Conservation (phyloP, 1,140 invertebrate species). For the Leucophenga varia region DNA sequence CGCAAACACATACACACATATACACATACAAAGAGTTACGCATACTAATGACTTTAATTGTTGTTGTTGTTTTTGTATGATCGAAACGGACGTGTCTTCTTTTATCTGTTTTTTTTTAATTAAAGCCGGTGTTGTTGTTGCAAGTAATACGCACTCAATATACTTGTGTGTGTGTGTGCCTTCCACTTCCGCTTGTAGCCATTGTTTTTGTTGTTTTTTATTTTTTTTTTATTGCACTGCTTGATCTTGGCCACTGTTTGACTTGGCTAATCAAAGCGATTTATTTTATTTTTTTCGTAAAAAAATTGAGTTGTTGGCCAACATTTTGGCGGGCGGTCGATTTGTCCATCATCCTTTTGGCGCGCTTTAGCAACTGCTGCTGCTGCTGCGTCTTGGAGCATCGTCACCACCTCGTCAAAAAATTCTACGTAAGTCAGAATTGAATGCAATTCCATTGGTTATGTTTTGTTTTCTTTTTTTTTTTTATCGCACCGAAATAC, state of each 20-base stretch:
- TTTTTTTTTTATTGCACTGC: slow-evolving; percentile 1
- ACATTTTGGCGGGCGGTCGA: slow-evolving; percentile 5
- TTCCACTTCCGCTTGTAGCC: too few relatives aligned
- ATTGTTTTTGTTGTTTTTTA: neutral
- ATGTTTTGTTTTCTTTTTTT: slow-evolving; percentile 2
- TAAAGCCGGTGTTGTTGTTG: slow-evolving; percentile 10
- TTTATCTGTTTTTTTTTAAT: slow-evolving; percentile 8
- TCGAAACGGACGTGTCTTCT: slow-evolving; percentile 47
- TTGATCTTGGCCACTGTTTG: slow-evolving; percentile 48
- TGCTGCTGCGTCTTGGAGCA: slow-evolving; percentile 24
- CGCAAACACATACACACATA: slow-evolving; percentile 18
- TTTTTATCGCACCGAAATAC: neutral
- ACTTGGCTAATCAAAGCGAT: slow-evolving; percentile 50
- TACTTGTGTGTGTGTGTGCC: neutral
- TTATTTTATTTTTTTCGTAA: slow-evolving; percentile 33
- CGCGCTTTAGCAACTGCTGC: too few relatives aligned
- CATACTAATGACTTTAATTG: too few relatives aligned
- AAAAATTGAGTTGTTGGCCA: slow-evolving; percentile 22
- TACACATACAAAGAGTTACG: slow-evolving; percentile 7
- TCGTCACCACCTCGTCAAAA: slow-evolving; percentile 23
- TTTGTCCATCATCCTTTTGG: slow-evolving; percentile 14
- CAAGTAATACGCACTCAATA: too few relatives aligned
- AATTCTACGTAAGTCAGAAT: neutral
- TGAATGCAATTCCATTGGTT: neutral
- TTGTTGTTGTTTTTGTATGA: slow-evolving; percentile 40